Conservation (phyloP, 1,140 invertebrate genomes). For the Ridgeia piscesae region DNA sequence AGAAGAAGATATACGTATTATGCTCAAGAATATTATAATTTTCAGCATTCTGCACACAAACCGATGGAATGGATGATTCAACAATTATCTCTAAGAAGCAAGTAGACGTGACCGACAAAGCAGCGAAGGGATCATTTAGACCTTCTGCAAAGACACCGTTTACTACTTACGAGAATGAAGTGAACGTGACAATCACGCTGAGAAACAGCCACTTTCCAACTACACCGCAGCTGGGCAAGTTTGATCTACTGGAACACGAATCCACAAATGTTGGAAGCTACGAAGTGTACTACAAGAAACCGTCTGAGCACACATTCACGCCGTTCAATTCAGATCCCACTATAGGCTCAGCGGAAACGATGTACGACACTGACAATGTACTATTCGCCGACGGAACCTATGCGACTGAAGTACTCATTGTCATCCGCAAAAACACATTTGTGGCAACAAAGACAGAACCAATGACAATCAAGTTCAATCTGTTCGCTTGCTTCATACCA, state of each 20-base stretch:
- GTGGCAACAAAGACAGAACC: neutral
- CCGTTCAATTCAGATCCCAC: neutral
- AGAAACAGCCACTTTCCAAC: neutral
- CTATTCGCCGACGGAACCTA: neutral
- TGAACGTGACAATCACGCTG: neutral
- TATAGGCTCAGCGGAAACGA: neutral
- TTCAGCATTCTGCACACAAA: neutral
- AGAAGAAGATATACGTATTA: neutral
- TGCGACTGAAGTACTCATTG: neutral
- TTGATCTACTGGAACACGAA: neutral
- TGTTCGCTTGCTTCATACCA: neutral
- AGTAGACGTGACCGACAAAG: neutral
- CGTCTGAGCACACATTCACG: neutral
- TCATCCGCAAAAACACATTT: neutral
- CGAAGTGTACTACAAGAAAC: neutral
- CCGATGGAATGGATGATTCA: neutral
- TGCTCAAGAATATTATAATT: no score
- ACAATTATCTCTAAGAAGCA: neutral
- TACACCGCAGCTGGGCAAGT: neutral
- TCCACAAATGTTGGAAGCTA: neutral
- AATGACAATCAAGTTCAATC: neutral
- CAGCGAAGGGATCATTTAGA: neutral
- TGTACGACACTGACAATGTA: neutral
- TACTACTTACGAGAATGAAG: neutral
- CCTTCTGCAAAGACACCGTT: neutral